phyloP scores from a whole-genome alignment of 2,888 invertebrate genomes.

The Syrphus vitripennis region DNA sequence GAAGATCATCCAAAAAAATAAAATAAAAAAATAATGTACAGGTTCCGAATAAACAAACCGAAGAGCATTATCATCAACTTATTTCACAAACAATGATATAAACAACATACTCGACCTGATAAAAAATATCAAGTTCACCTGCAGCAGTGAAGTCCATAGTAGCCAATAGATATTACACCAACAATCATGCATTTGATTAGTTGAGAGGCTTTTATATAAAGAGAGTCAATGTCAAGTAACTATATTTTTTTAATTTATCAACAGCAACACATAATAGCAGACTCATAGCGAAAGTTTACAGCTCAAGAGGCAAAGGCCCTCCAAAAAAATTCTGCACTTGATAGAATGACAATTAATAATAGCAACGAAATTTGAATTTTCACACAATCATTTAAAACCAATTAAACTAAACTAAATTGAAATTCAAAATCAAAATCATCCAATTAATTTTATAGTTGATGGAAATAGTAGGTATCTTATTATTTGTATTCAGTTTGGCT shows the following conservation, averaged over 20 bases:
- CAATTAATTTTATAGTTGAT: too few species aligned
- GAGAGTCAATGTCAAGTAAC: conserved; percentile 51
- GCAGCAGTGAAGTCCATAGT: too few species aligned
- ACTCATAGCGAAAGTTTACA: neutral
- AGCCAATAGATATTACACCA: neutral
- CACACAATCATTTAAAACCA: too few species aligned
- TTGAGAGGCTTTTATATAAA: neutral
- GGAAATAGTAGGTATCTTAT: too few species aligned
- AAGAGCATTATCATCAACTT: neutral
- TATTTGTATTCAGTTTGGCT: neutral
- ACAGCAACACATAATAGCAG: neutral
- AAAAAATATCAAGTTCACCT: conserved; percentile 4
- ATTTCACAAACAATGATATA: neutral
- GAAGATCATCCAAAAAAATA: neutral
- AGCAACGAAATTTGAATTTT: neutral
- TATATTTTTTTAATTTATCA: neutral
- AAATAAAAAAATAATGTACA: too few species aligned
- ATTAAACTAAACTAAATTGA: too few species aligned
- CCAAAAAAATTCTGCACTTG: neutral
- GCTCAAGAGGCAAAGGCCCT: neutral
- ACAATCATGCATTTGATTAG: neutral
- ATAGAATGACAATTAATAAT: neutral
- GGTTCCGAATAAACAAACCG: neutral
- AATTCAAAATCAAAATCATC: too few species aligned
- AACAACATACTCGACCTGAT: neutral